Percentiles rank a stretch among this genome's conserved stretches.
These are phyloP conservation scores for Stomatorhinus walkeri DNA, from an alignment of 2,797 vertebrate genomes.

Conservation along the genomic window DNA sequence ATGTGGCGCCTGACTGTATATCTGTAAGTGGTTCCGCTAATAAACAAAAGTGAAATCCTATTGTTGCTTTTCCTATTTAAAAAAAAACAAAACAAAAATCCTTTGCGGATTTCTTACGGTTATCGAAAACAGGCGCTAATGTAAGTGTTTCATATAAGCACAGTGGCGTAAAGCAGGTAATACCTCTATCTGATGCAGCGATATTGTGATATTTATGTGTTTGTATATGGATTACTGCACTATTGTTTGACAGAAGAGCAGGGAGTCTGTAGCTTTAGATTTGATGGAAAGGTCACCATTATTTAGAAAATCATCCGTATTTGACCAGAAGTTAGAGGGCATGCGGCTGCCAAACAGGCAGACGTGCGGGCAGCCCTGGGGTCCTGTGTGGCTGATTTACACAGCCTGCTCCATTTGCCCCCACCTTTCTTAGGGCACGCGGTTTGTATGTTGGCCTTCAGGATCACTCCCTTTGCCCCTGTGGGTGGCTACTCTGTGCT, in stretches of 20 bases:
- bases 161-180: neutral
- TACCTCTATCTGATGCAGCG: neutral
- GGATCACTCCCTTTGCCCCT: neutral
- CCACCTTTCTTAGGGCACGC: neutral
- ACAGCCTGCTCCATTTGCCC: neutral
- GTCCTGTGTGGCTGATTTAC: neutral
- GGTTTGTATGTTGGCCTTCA: neutral
- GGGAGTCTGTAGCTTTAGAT: neutral
- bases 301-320: neutral
- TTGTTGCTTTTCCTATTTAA: neutral
- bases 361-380: neutral
- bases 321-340: neutral
- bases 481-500: neutral
- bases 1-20: neutral
- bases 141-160: neutral
- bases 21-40: neutral
- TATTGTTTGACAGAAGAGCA: neutral
- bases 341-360: neutral
- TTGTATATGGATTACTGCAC: neutral
- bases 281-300: neutral
- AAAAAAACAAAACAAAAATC: neutral
- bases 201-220: neutral
- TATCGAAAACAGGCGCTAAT: neutral
- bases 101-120: neutral
- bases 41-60: neutral